These are phyloP conservation scores for Parauchenoglanis ngamensis DNA, from an alignment of 2,797 vertebrate genomes.

Conservation along the genomic window DNA sequence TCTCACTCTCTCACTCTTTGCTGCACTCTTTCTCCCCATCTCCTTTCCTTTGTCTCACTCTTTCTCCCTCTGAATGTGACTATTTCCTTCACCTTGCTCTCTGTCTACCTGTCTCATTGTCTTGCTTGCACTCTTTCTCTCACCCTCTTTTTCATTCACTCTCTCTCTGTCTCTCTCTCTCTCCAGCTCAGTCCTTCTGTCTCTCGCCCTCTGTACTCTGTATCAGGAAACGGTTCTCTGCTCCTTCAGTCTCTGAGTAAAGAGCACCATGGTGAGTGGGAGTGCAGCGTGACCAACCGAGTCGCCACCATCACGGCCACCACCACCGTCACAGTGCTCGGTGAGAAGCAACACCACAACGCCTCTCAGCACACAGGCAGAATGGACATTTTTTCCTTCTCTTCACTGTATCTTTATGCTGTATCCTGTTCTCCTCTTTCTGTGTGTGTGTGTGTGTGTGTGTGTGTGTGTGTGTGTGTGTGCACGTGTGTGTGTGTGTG, in stretches of 20 bases:
- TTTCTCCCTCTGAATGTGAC: conserved; percentile 10
- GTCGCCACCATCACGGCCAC: conserved; percentile 77
- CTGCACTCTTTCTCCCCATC: neutral
- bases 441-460: conserved; percentile 24
- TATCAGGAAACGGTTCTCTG: conserved; percentile 81
- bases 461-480: conserved; percentile 31
- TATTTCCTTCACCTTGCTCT: neutral
- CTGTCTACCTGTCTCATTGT: neutral
- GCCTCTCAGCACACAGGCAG: no score
- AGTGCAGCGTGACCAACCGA: conserved; percentile 80
- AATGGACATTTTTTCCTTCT: neutral
- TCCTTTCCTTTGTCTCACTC: neutral
- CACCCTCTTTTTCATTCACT: neutral
- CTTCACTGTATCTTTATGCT: neutral
- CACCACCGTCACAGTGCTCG: conserved; percentile 83
- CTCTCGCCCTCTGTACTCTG: conserved; percentile 69
- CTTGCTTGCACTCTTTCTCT: neutral
- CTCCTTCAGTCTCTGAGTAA: conserved; percentile 82
- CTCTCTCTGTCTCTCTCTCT: conserved; percentile 19
- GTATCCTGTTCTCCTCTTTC: neutral
- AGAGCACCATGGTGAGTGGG: conserved; percentile 89
- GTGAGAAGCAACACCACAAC: conserved; percentile 69
- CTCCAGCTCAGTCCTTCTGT: conserved; percentile 72
- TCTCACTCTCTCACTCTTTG: neutral
- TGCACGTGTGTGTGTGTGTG: conserved; percentile 22